Conservation (phyloP, 2,888 invertebrate genomes). For the Rhingia campestris region DNA sequence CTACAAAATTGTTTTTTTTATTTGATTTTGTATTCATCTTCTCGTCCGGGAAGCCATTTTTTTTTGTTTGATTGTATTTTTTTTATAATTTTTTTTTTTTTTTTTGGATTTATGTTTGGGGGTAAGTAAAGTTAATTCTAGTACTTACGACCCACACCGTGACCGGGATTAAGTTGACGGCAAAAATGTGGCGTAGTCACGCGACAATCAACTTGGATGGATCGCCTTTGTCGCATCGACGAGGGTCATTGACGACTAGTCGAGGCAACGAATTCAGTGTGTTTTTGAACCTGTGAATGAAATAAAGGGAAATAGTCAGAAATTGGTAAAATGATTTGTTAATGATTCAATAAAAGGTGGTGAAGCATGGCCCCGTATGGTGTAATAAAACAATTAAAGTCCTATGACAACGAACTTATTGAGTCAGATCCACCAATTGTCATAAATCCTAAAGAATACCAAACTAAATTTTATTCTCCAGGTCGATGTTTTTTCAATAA, state of each 20-base stretch:
- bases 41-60: constrained; percentile 44
- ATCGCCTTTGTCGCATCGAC: constrained; percentile 80
- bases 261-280: constrained; percentile 81
- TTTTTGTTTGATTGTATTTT: constrained; percentile 32
- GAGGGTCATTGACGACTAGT: constrained; percentile 82
- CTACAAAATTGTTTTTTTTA: constrained; percentile 22
- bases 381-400: too few relatives aligned
- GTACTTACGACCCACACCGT: constrained; percentile 81
- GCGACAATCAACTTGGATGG: constrained; percentile 81
- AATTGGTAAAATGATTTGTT: background rate
- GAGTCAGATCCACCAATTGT: too few relatives aligned
- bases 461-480: too few relatives aligned
- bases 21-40: background rate
- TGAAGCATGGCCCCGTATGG: too few relatives aligned
- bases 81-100: constrained; percentile 19
- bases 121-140: constrained; percentile 75
- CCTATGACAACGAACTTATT: too few relatives aligned
- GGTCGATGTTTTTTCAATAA: too few relatives aligned
- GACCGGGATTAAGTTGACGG: constrained; percentile 82
- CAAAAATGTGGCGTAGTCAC: constrained; percentile 83
- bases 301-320: background rate
- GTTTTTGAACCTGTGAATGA: constrained; percentile 80
- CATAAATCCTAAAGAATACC: too few relatives aligned
- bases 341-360: too few relatives aligned
- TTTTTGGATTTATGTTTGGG: too few relatives aligned